Evolutionary conservation across 2,888 invertebrate genomes (phyloP).

Genomic region (Kuschelorhynchus macadamiae): DNA sequence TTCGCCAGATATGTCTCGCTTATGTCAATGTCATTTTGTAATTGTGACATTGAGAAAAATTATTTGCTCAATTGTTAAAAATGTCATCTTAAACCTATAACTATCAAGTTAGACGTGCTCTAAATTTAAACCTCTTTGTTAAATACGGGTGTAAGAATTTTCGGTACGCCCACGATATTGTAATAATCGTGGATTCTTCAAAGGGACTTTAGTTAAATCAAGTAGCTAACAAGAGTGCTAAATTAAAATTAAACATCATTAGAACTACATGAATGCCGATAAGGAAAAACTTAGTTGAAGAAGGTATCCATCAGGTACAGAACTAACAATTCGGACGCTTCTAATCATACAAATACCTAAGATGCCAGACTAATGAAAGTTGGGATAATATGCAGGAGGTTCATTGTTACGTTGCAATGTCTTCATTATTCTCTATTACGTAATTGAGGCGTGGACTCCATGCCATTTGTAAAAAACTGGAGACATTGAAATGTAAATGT

Average conservation of each 20-base stretch:
- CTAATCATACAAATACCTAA: constrained; percentile 11
- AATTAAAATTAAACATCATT: constrained; percentile 1
- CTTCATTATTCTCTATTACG: not conserved
- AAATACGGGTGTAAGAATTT: too few relatives aligned
- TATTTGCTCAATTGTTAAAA: too few relatives aligned
- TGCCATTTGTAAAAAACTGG: not conserved
- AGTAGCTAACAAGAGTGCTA: constrained; percentile 1
- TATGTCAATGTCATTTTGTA: too few relatives aligned
- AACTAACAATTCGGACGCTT: not conserved
- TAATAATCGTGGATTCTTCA: constrained; percentile 8
- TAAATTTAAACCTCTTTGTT: too few relatives aligned
- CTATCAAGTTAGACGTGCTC: too few relatives aligned
- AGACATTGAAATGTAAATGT: not conserved
- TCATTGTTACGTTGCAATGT: not conserved
- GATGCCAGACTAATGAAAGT: constrained; percentile 7
- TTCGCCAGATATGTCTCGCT: too few relatives aligned
- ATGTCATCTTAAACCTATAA: too few relatives aligned
- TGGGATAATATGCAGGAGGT: constrained; percentile 21
- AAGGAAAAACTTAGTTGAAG: too few relatives aligned
- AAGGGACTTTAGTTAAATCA: constrained; percentile 3
- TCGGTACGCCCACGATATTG: constrained; percentile 10
- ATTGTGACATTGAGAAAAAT: too few relatives aligned
- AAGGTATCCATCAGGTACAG: constrained; percentile 24
- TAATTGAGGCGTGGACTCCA: not conserved
- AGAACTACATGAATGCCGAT: not conserved